Conservation (phyloP, 2,797 vertebrate species). For the Hyperoplus immaculatus region DNA sequence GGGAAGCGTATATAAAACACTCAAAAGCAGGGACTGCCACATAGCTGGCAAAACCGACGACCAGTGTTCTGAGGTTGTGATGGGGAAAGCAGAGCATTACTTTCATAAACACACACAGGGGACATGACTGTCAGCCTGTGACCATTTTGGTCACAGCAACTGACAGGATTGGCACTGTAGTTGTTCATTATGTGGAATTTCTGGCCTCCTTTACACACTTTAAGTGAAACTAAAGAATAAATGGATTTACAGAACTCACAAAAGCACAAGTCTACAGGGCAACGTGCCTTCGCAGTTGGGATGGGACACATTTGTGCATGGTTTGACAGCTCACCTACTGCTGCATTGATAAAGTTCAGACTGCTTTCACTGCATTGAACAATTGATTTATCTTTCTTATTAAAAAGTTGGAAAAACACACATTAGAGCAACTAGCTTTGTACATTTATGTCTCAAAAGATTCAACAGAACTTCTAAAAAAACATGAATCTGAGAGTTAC, state of each 20-base stretch:
- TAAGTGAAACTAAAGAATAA: slow-evolving; percentile 82
- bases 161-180: slow-evolving; percentile 83
- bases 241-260: slow-evolving; percentile 81
- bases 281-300: slow-evolving; percentile 44
- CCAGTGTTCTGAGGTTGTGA: slow-evolving; percentile 84
- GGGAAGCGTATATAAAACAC: slow-evolving; percentile 83
- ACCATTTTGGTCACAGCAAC: slow-evolving; percentile 84
- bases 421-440: background rate
- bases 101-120: slow-evolving; percentile 81
- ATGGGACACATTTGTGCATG: slow-evolving; percentile 44
- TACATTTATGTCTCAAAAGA: background rate
- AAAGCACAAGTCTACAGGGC: slow-evolving; percentile 55
- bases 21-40: slow-evolving; percentile 71
- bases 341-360: slow-evolving; percentile 30
- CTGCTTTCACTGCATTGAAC: background rate
- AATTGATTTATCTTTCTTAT: background rate
- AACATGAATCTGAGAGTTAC: background rate
- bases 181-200: slow-evolving; percentile 86
- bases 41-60: slow-evolving; percentile 76
- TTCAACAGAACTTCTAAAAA: background rate
- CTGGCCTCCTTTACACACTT: slow-evolving; percentile 84
- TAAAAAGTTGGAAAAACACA: background rate
- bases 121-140: slow-evolving; percentile 81
- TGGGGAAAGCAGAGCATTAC: slow-evolving; percentile 77
- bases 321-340: slow-evolving; percentile 42